These are phyloP conservation scores for Taxidea taxus DNA, from an alignment of 2,113 vertebrate species.

Conservation along the genomic window DNA sequence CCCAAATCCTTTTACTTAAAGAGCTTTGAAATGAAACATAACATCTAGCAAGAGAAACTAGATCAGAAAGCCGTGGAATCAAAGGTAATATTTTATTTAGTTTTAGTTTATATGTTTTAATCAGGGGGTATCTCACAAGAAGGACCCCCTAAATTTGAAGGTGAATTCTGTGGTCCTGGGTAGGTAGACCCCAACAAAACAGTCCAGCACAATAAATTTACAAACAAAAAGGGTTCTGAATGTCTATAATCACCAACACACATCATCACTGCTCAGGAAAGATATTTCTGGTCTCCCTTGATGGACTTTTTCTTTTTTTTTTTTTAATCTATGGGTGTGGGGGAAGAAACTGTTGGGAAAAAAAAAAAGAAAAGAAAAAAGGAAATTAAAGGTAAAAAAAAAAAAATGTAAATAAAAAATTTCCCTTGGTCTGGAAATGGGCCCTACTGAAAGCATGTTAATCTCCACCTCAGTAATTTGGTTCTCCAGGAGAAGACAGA, in stretches of 20 bases:
- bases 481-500: conserved; percentile 99
- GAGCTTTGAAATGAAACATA: background rate
- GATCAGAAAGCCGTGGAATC: background rate
- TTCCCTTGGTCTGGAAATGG: conserved; percentile 94
- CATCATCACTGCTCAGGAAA: background rate
- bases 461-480: conserved; percentile 99
- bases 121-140: background rate
- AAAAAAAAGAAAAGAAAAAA: conserved; percentile 68
- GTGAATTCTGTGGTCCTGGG: background rate
- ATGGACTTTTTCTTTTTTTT: conserved; percentile 23
- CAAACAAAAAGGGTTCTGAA: background rate
- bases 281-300: conserved; percentile 18
- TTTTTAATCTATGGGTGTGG: background rate
- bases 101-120: conserved; percentile 8
- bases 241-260: background rate
- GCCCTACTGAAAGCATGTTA: conserved; percentile 97
- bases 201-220: background rate
- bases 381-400: conserved; percentile 93
- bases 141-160: background rate
- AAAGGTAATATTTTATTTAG: background rate
- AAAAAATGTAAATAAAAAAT: conserved; percentile 94
- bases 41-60: background rate
- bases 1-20: background rate
- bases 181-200: background rate
- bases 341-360: background rate